Evolutionary conservation across 2,888 invertebrate genomes (phyloP), one percentile per base, ranked within the genome.

Genomic region (Agelastica alni): DNA sequence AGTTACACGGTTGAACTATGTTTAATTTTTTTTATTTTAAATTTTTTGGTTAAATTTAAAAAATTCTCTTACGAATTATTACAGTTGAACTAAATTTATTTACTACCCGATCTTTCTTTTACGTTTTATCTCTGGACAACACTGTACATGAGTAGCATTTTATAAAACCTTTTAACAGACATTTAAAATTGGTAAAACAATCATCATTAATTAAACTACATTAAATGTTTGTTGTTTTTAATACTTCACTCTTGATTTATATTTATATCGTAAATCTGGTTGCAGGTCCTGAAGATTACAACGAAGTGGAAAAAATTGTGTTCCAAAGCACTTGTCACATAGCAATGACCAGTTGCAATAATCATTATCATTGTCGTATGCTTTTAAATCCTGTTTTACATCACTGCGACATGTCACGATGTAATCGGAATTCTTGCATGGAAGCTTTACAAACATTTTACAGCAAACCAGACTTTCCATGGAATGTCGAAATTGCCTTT

Each of bases 401-500:
- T 78, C 87, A 88, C 75, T 94, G 94, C 74, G 90, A 91, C 71
- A 77, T 82, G 68, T 81, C 83, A 64, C 80, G 86, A 63, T 94
- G 93, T 77, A 88, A 89, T 74, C 82, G 91, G 60, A 89, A 91
- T 72, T 88, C 90, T 55, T 94, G 94, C 77, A 93, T 93, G 93
- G 83, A 87, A 60, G 89, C 93, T 45, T 78, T 94, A 67, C 87
- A 93, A 73, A 85, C 86, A 51, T 93, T 94, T 79, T 94, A 93
- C 78, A 84, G 89, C 75, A 87, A 87, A 69, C 86, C 88, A 13
- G 86, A 86, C 51, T 87, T 89, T 63, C 87, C 86, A 65, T 88
- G 91, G 85, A 92, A 91, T 72, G 84, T 92, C 61, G 93, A 93
- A 77, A 89, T 93, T 67, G 94, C 93, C 65, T 93, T 93, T 79